A percentile compares a stretch with the other conserved stretches of the same genome.
phyloP scores from a whole-genome alignment of 2,113 vertebrate species.

The Mungos mungo region DNA sequence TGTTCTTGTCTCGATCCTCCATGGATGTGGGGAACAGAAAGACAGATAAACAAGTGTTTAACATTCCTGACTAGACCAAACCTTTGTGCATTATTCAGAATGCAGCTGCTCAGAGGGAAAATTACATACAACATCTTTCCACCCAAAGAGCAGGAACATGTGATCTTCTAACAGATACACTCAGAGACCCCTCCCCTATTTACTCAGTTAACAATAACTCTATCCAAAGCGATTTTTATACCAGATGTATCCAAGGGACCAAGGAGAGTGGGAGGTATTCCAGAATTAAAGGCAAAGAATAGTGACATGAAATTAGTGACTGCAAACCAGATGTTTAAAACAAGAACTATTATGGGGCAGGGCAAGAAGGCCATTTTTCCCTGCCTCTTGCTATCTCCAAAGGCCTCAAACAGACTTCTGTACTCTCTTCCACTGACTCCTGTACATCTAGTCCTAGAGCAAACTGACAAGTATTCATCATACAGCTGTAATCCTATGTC shows the following conservation, averaged over 20 bases:
- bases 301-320: neutral
- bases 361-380: neutral
- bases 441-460: neutral
- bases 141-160: slow-evolving; percentile 23
- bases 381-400: neutral
- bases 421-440: neutral
- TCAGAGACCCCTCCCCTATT: neutral
- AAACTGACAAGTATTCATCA: neutral
- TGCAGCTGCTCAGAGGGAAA: slow-evolving; percentile 54
- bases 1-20: slow-evolving; percentile 27
- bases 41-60: slow-evolving; percentile 68
- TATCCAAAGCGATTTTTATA: neutral
- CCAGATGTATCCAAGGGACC: neutral
- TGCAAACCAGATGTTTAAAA: slow-evolving; percentile 20
- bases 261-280: neutral
- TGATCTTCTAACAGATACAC: neutral
- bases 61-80: slow-evolving; percentile 52
- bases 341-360: neutral
- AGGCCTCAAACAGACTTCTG: neutral
- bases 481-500: neutral
- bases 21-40: neutral
- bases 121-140: neutral
- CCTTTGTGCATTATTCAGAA: slow-evolving; percentile 67
- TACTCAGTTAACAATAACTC: neutral
- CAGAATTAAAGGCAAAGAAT: neutral